Conservation (phyloP, 2,888 invertebrate species). For the Drosophila fulvimacula region DNA sequence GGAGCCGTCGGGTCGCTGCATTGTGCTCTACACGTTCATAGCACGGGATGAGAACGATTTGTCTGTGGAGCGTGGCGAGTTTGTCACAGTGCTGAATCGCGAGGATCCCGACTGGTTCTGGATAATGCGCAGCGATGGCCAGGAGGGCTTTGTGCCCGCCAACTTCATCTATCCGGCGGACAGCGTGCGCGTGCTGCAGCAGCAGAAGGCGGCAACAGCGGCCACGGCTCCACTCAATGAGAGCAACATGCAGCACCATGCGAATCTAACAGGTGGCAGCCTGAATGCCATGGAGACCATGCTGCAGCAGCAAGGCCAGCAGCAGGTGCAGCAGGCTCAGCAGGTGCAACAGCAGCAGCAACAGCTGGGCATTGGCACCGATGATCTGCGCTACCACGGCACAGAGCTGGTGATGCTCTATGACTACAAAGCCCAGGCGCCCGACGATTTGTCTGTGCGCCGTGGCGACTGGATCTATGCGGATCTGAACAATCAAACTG, state of each 20-base stretch:
- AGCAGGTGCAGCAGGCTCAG: constrained; percentile 61
- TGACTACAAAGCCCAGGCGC: constrained; percentile 97
- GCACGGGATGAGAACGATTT: constrained; percentile 97
- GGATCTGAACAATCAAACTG: constrained; percentile 96
- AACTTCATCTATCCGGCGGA: constrained; percentile 96
- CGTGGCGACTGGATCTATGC: constrained; percentile 98
- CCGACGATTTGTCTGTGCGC: constrained; percentile 95
- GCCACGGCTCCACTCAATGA: constrained; percentile 54
- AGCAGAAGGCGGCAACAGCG: constrained; percentile 52
- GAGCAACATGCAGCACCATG: constrained; percentile 61
- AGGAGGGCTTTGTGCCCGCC: constrained; percentile 97
- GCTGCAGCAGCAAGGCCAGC: constrained; percentile 54
- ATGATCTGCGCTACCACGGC: constrained; percentile 92
- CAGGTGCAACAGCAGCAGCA: constrained; percentile 60
- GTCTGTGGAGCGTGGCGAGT: constrained; percentile 96
- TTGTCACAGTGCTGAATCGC: constrained; percentile 97
- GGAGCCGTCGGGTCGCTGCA: constrained; percentile 95
- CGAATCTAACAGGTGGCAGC: constrained; percentile 46
- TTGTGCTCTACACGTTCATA: constrained; percentile 96
- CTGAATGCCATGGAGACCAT: constrained; percentile 60
- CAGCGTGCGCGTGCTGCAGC: constrained; percentile 86
- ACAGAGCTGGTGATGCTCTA: constrained; percentile 97
- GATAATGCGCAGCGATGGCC: constrained; percentile 96
- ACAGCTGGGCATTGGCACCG: constrained; percentile 83
- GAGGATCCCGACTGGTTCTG: constrained; percentile 99